Evolutionary conservation across 37 sponge, comb jelly and placozoan genomes (phyloP).

Genomic region (Halisarca cf. caerulea): DNA sequence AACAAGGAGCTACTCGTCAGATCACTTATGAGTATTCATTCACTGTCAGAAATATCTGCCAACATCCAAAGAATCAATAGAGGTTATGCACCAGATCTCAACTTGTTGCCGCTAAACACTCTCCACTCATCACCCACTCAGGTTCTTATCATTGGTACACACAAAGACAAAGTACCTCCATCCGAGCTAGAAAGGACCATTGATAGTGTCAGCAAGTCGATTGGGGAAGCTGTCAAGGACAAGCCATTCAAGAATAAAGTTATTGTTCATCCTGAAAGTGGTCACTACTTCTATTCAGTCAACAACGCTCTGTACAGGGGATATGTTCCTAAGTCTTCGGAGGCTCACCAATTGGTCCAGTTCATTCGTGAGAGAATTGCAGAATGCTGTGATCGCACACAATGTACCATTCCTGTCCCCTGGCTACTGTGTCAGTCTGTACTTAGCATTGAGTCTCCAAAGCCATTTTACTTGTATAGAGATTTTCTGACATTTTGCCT

Average conservation of each 20-base stretch:
- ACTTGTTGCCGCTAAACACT: not conserved
- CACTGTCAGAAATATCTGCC: not conserved
- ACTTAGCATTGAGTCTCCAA: not conserved
- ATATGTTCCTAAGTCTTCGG: not conserved
- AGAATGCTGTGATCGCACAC: not conserved
- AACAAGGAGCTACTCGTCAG: not conserved
- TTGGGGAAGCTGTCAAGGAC: not conserved
- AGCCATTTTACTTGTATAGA: not conserved
- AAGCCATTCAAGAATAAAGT: not conserved
- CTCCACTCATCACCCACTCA: not conserved
- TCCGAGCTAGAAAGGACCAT: not conserved
- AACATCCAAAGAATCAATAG: too few relatives aligned
- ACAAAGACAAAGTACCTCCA: not conserved
- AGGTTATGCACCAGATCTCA: too few relatives aligned
- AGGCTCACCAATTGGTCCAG: not conserved
- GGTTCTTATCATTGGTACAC: not conserved
- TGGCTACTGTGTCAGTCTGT: constrained; percentile 8
- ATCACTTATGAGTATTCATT: constrained; percentile 3
- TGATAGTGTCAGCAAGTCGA: not conserved
- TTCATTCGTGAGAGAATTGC: not conserved
- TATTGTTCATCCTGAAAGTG: not conserved
- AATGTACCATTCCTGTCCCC: not conserved
- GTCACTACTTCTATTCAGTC: not conserved
- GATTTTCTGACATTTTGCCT: not conserved
- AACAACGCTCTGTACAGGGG: not conserved